Evolutionary conservation across 2,888 invertebrate genomes (phyloP), one percentile per base, ranked within the genome.

Genomic region (Gerosis bhagava): DNA sequence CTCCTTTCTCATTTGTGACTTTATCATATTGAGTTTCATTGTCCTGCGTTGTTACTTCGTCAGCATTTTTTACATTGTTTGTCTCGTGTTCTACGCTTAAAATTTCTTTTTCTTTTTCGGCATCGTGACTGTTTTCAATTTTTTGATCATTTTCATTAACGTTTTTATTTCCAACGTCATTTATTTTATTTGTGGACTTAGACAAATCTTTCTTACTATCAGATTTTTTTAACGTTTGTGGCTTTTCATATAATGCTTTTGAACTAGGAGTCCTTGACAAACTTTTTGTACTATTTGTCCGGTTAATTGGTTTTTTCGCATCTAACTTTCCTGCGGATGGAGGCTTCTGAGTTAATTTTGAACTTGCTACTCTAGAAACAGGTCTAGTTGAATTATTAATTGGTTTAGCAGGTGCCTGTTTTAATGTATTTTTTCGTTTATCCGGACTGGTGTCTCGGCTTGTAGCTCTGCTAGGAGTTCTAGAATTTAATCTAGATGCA

Each of bases 11-110:
- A 53, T 78, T 78, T n/a, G 73, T 73, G 8, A 70, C 61, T 65
- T 84, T 87, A 49, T 89, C 89, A 53, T 82, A 87, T 59, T 89
- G 89, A 0, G 89, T 89, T 60, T 84, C 82, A 50, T 74, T 87
- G 50, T 89, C 89, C 61, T 87, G 84, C 53, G 65, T 87, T 13
- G 55, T 56, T 15, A 78, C 63, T 54, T 74, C 76, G n/a, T 80
- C 78, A 22, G 57, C 63, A 25, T 71, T 70, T 51, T 48, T 59
- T 31, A 32, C 50, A 4, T 57, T 62, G 36, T 55, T 63, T 36
- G 60, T 57, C 32, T 62, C 60, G 44, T 57, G 63, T 40, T 50
- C 59, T 44, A 53, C 52, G n/a, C n/a, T n/a, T n/a, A n/a, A n/a
- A n/a, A n/a, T n/a, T 12, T 31, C 53, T 57, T 57, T 55, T 32